Conservation (phyloP, 2,797 vertebrate species). For the Pelochelys cantorii region DNA sequence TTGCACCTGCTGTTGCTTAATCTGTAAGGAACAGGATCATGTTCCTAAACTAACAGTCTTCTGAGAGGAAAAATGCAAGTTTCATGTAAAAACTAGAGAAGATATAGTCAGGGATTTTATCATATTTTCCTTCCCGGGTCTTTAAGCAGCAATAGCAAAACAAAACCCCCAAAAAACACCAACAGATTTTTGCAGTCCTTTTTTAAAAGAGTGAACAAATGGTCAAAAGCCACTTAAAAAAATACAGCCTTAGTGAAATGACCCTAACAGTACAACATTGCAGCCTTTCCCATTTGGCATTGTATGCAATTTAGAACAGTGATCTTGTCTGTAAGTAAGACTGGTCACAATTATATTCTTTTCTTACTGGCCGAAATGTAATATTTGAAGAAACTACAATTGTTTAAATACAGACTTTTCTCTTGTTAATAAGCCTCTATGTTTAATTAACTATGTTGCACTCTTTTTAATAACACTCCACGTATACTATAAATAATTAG, state of each 20-base stretch:
- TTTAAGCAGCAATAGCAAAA: not conserved
- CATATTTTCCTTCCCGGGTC: not conserved
- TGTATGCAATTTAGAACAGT: not conserved
- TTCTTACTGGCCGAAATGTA: not conserved
- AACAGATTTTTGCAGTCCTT: not conserved
- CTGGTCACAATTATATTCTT: not conserved
- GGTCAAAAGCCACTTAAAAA: not conserved
- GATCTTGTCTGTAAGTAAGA: not conserved
- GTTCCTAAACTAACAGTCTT: not conserved
- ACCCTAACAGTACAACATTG: not conserved
- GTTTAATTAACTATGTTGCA: fast-evolving
- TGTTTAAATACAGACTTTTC: fast-evolving
- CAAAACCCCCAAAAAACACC: too few relatives aligned
- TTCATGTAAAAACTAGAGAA: fast-evolving
- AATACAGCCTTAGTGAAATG: not conserved
- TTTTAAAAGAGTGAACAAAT: not conserved
- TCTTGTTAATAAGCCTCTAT: not conserved
- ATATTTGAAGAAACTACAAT: not conserved
- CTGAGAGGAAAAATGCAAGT: not conserved
- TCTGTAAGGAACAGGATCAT: not conserved
- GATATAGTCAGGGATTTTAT: not conserved
- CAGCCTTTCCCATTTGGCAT: not conserved
- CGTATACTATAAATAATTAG: not conserved
- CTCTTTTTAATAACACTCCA: fast-evolving
- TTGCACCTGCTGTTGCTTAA: not conserved